These are phyloP conservation scores for Amphipyra berbera DNA, from an alignment of 2,888 invertebrate genomes.

Conservation along the genomic window DNA sequence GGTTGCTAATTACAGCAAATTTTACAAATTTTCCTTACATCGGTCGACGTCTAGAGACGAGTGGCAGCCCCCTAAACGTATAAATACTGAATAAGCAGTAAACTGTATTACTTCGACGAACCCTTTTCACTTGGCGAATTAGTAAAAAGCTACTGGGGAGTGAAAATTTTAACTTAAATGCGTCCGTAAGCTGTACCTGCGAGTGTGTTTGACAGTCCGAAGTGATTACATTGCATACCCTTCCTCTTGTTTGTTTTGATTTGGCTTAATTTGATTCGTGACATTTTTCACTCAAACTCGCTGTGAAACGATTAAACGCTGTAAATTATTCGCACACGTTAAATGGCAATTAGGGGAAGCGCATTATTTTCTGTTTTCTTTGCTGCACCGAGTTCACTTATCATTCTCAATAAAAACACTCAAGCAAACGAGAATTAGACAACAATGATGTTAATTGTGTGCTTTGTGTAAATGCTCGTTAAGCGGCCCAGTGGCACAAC, in stretches of 20 bases:
- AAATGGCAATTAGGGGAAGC: slow-evolving; percentile 45
- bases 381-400: slow-evolving; percentile 37
- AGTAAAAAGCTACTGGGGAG: slow-evolving; percentile 90
- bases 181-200: slow-evolving; percentile 85
- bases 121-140: slow-evolving; percentile 90
- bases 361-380: slow-evolving; percentile 44
- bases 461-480: slow-evolving; percentile 66
- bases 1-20: slow-evolving; percentile 76
- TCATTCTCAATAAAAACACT: slow-evolving; percentile 75
- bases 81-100: slow-evolving; percentile 90
- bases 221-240: slow-evolving; percentile 87
- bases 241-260: slow-evolving; percentile 87
- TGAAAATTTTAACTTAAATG: slow-evolving; percentile 90
- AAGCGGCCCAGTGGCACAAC: slow-evolving; percentile 67
- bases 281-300: slow-evolving; percentile 74
- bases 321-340: slow-evolving; percentile 57
- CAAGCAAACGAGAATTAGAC: slow-evolving; percentile 73
- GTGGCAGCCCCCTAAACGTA: slow-evolving; percentile 85
- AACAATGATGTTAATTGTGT: slow-evolving; percentile 68
- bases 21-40: slow-evolving; percentile 84
- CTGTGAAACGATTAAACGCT: slow-evolving; percentile 61
- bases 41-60: slow-evolving; percentile 77
- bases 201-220: slow-evolving; percentile 88
- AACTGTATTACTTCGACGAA: slow-evolving; percentile 90
- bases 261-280: slow-evolving; percentile 86